Evolutionary conservation across 1,140 invertebrate species (phyloP).

Genomic region (Saccostrea cuccullata): DNA sequence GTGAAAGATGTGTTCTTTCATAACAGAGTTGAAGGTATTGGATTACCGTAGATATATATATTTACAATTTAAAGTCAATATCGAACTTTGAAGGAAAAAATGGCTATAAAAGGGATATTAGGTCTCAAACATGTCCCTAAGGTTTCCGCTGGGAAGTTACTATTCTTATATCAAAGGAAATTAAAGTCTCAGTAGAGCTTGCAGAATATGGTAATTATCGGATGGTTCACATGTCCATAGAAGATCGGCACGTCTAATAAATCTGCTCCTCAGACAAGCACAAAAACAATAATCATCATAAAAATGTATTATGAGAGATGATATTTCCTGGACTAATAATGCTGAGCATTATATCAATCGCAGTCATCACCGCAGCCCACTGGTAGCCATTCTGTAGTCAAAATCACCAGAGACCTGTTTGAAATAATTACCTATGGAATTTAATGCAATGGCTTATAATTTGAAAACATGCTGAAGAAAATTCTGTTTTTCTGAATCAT

Average conservation of each 20-base stretch:
- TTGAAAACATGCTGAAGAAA: neutral
- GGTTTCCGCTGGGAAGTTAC: conserved; percentile 13
- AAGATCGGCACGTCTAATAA: neutral
- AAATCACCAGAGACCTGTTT: neutral
- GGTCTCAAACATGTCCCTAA: conserved; percentile 18
- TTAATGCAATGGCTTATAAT: neutral
- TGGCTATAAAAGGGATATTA: conserved; percentile 5
- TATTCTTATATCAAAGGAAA: conserved; percentile 34
- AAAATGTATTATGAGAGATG: conserved; percentile 26
- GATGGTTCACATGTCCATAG: conserved; percentile 17
- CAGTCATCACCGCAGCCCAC: neutral
- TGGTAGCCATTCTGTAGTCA: neutral
- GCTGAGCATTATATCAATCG: neutral
- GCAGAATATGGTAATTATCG: conserved; percentile 22
- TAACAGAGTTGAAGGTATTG: neutral
- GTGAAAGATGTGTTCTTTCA: neutral
- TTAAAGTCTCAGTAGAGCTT: conserved; percentile 22
- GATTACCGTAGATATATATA: neutral
- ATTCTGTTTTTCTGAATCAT: neutral
- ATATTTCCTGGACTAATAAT: conserved; percentile 21
- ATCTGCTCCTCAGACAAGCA: conserved; percentile 23
- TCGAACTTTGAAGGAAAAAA: neutral
- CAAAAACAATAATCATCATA: conserved; percentile 38
- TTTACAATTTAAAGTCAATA: neutral
- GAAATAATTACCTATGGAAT: neutral